These are phyloP conservation scores for Campodea augens DNA, from an alignment of 1,140 invertebrate genomes.

Conservation along the genomic window DNA sequence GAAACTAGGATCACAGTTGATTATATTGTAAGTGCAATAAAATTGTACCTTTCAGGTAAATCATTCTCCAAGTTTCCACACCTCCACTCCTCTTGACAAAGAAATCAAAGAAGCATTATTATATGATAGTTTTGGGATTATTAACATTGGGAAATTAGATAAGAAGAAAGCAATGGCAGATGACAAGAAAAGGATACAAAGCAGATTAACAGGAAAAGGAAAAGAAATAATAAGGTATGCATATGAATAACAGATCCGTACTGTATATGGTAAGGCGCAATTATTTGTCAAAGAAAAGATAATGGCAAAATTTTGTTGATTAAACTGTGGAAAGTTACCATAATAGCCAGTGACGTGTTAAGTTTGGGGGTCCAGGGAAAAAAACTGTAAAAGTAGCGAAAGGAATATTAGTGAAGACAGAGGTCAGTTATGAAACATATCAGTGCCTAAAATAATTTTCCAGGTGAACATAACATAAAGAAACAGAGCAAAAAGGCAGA, in stretches of 20 bases:
- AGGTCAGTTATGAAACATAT: too few species aligned
- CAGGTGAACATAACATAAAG: too few species aligned
- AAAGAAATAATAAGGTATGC: background rate
- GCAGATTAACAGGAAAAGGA: constrained; percentile 20
- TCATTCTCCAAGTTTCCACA: constrained; percentile 79
- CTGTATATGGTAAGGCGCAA: background rate
- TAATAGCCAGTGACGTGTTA: too few species aligned
- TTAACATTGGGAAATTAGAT: constrained; percentile 61
- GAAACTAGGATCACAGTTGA: background rate
- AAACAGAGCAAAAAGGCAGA: too few species aligned
- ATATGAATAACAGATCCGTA: background rate
- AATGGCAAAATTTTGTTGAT: too few species aligned
- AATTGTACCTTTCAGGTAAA: constrained; percentile 38
- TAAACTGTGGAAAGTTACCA: too few species aligned
- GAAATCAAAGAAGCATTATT: constrained; percentile 66
- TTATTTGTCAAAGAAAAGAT: too few species aligned
- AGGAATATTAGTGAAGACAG: too few species aligned
- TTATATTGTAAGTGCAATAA: background rate
- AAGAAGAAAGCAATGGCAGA: constrained; percentile 46
- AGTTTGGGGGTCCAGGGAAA: too few species aligned
- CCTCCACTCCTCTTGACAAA: constrained; percentile 57
- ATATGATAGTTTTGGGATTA: constrained; percentile 59
- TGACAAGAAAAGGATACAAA: constrained; percentile 24
- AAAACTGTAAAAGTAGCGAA: too few species aligned
- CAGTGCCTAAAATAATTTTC: too few species aligned